Conservation (phyloP, 2,888 invertebrate species). For the Nephrotoma flavescens region DNA sequence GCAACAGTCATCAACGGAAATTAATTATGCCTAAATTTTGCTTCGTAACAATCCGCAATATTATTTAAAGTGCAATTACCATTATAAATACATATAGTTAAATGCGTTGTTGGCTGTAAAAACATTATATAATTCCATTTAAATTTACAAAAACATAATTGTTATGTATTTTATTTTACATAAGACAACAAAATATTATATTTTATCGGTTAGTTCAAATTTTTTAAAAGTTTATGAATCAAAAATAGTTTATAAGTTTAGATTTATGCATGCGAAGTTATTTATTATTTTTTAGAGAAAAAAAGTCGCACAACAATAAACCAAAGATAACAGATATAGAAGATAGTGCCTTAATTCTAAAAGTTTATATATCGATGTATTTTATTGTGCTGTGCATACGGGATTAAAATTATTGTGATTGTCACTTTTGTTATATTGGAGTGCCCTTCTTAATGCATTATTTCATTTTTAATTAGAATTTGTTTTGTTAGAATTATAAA, state of each 20-base stretch:
- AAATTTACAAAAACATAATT: background rate
- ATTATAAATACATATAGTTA: too few species aligned
- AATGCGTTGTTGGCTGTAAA: background rate
- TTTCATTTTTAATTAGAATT: too few species aligned
- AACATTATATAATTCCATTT: background rate
- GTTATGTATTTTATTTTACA: background rate
- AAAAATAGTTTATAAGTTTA: background rate
- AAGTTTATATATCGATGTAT: too few species aligned
- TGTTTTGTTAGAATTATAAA: too few species aligned
- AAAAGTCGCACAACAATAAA: background rate
- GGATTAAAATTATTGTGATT: too few species aligned
- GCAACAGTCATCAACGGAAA: too few species aligned
- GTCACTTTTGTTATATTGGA: too few species aligned
- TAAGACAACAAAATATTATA: background rate
- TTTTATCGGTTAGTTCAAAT: background rate
- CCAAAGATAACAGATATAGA: background rate
- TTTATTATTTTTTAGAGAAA: background rate
- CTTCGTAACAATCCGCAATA: too few species aligned
- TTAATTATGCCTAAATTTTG: too few species aligned
- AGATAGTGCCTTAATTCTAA: background rate
- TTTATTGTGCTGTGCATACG: too few species aligned
- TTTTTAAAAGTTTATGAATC: background rate
- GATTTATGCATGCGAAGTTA: background rate
- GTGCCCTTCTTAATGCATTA: too few species aligned
- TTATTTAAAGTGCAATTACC: too few species aligned